These are phyloP conservation scores for Uromys caudimaculatus DNA, from an alignment of 2,797 vertebrate genomes.

Conservation along the genomic window DNA sequence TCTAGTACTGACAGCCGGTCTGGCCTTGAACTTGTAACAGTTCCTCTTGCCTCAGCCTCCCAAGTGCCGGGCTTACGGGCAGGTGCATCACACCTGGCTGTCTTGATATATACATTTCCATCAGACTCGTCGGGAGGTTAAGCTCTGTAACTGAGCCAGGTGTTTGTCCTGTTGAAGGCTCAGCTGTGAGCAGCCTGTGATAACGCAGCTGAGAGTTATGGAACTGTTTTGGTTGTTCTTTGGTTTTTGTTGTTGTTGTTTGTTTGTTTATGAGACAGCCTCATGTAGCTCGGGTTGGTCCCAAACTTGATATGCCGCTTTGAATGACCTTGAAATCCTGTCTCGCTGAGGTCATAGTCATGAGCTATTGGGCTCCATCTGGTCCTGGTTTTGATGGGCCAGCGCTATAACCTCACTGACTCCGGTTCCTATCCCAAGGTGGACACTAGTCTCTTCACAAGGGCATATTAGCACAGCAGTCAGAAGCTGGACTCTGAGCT, in stretches of 20 bases:
- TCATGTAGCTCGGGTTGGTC: neutral
- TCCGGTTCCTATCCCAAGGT: neutral
- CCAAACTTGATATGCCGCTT: neutral
- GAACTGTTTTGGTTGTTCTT: neutral
- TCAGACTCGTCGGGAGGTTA: constrained; percentile 12
- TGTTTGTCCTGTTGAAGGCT: neutral
- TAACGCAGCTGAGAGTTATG: neutral
- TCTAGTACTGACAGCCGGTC: neutral
- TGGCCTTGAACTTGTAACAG: neutral
- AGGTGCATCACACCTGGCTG: neutral
- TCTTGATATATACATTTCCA: neutral
- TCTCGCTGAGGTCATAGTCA: neutral
- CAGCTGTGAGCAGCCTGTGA: neutral
- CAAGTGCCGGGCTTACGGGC: neutral
- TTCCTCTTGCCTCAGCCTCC: neutral
- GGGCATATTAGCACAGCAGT: neutral
- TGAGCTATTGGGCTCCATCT: too few species aligned
- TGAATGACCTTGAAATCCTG: neutral
- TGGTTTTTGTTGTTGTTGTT: neutral
- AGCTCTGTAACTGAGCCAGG: neutral
- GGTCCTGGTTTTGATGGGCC: neutral
- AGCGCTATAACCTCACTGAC: neutral
- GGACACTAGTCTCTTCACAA: neutral
- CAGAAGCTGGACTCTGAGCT: neutral
- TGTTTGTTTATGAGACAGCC: neutral